A percentile compares a stretch with the other conserved stretches of the same genome.
phyloP scores from a whole-genome alignment of 1,140 invertebrate species.

The Caenorhabditis latens region DNA sequence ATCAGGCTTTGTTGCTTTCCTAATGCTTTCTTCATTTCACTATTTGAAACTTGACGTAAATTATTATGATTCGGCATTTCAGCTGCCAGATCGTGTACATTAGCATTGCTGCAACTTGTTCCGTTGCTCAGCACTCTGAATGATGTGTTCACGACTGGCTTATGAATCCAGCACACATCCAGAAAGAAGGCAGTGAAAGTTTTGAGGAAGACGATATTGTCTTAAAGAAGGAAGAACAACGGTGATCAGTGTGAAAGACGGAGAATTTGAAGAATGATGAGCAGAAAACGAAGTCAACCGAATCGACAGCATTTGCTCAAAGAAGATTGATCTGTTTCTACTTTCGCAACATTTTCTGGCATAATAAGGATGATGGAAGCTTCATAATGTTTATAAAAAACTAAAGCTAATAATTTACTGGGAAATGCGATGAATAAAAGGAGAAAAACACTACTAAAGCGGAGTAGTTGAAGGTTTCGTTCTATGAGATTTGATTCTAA shows the following conservation, averaged over 20 bases:
- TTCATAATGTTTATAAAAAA: background rate
- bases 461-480: background rate
- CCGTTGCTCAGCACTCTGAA: background rate
- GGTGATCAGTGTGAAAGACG: too few species aligned
- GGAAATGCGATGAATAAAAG: background rate
- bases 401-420: slow-evolving; percentile 35
- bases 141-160: background rate
- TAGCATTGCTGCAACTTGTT: background rate
- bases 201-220: too few species aligned
- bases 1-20: background rate
- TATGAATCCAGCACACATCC: slow-evolving; percentile 27
- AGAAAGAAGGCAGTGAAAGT: background rate
- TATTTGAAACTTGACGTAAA: background rate
- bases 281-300: slow-evolving; percentile 1
- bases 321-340: background rate
- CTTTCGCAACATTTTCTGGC: background rate
- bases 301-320: background rate
- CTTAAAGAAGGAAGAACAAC: too few species aligned
- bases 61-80: background rate
- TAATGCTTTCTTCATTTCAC: background rate
- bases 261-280: background rate
- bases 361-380: background rate
- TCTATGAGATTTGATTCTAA: slow-evolving; percentile 39
- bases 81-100: background rate
- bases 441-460: too few species aligned